Base-by-base conservation (phyloP, 2,113 vertebrate species). In the Cranoglanis bouderius region DNA sequence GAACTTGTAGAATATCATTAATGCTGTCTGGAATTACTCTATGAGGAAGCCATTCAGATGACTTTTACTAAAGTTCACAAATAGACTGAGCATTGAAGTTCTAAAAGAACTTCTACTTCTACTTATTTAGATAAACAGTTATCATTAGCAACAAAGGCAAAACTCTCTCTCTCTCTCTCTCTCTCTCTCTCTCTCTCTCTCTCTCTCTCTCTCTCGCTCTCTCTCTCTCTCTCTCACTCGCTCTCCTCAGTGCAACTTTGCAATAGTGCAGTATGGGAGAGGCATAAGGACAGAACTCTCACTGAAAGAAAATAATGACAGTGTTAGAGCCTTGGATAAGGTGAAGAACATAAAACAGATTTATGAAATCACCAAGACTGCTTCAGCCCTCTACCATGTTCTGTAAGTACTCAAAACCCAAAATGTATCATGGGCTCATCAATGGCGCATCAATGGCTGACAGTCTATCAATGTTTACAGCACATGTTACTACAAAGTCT, bases 351-450 rank as follows among this genome's bases (percentile, higher is more conserved):
- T 83, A 83, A 6, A 14, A 61, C 81, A 40, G 1, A 2, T 83
- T 83, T 0, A 0, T 1, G 10, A 2, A 7, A 6, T 40, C 55
- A 61, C 81, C 55, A 83, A 43, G 35, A 83, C 53, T 61, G 55
- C 81, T 61, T 83, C 55, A 61, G 81, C 55, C 0, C 55, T 83
- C 10, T 26, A 83, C 24, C 55, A 83, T 83, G 81, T 83, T 83
- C 81, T 83, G 81, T 83, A 61, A 26, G 53, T 83, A 61, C 35
- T 53, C 77, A 32, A 51, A 80, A 2, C 10, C 43, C 12, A 77
- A 32, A 2, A 74, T 24, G 24, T 35, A 19, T 77, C 26, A 77
- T 74, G 70, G 19, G 5, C 21, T 40, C 35, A 74, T n/a, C 67
- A 74, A 75, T 10, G 13, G 38, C 26, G 21, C 21, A 55, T 55